Evolutionary conservation across 1,140 invertebrate genomes (phyloP), one percentile per base, ranked within the genome.

Genomic region (Lepidurus couesii): DNA sequence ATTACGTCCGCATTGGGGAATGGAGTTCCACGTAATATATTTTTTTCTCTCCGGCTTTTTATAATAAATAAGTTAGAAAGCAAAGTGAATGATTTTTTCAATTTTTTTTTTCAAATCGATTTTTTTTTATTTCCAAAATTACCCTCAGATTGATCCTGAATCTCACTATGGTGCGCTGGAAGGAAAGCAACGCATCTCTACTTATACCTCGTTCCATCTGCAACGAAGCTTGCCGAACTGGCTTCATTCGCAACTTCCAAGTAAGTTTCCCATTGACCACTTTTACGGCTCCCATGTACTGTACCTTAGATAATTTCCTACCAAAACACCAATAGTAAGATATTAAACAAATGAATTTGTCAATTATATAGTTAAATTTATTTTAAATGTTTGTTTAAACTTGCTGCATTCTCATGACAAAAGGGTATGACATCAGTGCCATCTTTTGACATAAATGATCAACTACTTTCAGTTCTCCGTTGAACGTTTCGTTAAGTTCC

Each of bases 1-100:
- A 90, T 83, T 91, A 91, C 83, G 86, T 86, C 11, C 86, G 85
- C 53, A 89, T 91, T 80, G 90, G 90, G 42, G 85, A 86, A 8
- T 91, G 90, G 90, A 88, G 86, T 80, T 88, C 89, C 82, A 84
- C 84, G 88, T 89, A 82, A 85, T 86, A 83, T 34, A 0, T 73
- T 73, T n/a, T 8, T 42, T 24, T 44, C 42, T 74, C 73, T 78
- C 45, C 7, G 26, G 4, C 1, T 74, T 77, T 11, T 45, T 21
- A 42, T 26, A 16, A 21, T 73, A 65, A 65, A 26, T 16, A 45
- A 77, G 2, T 2, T 34, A 34, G 3, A 34, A 34, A 34, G 34
- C 34, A 4, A 34, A 34, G 34, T 34, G 26, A 34, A 1, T 8
- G 9, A 75, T 42, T 16, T 11, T 42, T 4, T 75, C 1, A 24